Evolutionary conservation across 23 tunicate genomes (phyloP).

Genomic region (Trididemnum clinides): DNA sequence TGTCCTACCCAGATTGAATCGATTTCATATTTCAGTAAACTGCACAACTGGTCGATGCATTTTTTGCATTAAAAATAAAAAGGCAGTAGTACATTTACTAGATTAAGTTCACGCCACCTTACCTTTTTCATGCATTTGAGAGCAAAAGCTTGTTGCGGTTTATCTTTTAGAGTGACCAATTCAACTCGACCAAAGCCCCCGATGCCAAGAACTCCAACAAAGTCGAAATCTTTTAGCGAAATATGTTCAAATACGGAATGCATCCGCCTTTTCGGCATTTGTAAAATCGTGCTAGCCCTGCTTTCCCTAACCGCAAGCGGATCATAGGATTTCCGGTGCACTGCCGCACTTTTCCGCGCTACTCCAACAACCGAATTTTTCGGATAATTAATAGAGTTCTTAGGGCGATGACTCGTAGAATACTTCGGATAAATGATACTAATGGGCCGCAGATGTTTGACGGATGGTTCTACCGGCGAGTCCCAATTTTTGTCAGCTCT

Average conservation of each 20-base stretch:
- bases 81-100: too few relatives aligned
- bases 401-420: neutral
- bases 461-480: neutral
- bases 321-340: neutral
- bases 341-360: neutral
- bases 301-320: neutral
- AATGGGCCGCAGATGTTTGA: neutral
- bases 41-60: too few relatives aligned
- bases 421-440: neutral
- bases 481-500: slow-evolving; percentile 44
- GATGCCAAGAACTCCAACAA: slow-evolving; percentile 78
- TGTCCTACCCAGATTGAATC: too few relatives aligned
- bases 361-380: neutral
- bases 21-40: too few relatives aligned
- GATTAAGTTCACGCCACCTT: too few relatives aligned
- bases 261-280: slow-evolving; percentile 28
- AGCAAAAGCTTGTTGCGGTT: slow-evolving; percentile 64
- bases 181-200: slow-evolving; percentile 99
- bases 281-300: neutral
- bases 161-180: slow-evolving; percentile 40
- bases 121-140: slow-evolving; percentile 98
- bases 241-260: slow-evolving; percentile 37
- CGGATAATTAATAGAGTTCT: neutral
- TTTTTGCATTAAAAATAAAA: too few relatives aligned
- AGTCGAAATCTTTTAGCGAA: slow-evolving; percentile 63